These are phyloP conservation scores for Nibea coibor DNA, from an alignment of 2,113 vertebrate species.

Conservation along the genomic window DNA sequence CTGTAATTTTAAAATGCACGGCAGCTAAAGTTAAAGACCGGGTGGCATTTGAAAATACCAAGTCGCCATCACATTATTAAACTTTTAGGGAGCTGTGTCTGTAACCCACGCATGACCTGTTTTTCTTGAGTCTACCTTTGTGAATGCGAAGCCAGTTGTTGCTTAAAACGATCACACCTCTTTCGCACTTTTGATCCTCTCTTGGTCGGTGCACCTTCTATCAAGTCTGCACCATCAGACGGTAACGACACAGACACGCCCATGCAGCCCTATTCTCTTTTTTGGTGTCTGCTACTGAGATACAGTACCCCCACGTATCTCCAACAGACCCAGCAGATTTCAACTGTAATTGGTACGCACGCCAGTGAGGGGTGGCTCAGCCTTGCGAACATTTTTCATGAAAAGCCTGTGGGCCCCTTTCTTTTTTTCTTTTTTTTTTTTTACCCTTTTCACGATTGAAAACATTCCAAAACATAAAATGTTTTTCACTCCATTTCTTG, in stretches of 20 bases:
- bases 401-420: slow-evolving; percentile 27
- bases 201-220: slow-evolving; percentile 22
- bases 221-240: slow-evolving; percentile 20
- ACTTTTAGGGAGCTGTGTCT: background rate
- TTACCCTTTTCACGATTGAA: slow-evolving; percentile 38
- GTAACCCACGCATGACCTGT: slow-evolving; percentile 14
- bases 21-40: slow-evolving; percentile 12
- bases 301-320: slow-evolving; percentile 11
- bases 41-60: slow-evolving; percentile 42
- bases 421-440: slow-evolving; percentile 19
- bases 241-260: slow-evolving; percentile 19
- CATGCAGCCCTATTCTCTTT: background rate
- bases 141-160: slow-evolving; percentile 25
- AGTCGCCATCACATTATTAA: slow-evolving; percentile 9
- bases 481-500: slow-evolving; percentile 44
- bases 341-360: slow-evolving; percentile 44
- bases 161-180: slow-evolving; percentile 45
- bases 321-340: slow-evolving; percentile 38
- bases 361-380: slow-evolving; percentile 25
- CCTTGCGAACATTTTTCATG: slow-evolving; percentile 35
- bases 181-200: slow-evolving; percentile 33
- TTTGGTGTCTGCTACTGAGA: slow-evolving; percentile 21
- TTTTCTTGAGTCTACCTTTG: slow-evolving; percentile 7
- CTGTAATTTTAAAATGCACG: background rate
- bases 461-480: slow-evolving; percentile 42